A percentile compares a stretch with the other conserved stretches of the same genome.
phyloP scores from a whole-genome alignment of 1,140 invertebrate species.

The Aphaenogaster floridana region DNA sequence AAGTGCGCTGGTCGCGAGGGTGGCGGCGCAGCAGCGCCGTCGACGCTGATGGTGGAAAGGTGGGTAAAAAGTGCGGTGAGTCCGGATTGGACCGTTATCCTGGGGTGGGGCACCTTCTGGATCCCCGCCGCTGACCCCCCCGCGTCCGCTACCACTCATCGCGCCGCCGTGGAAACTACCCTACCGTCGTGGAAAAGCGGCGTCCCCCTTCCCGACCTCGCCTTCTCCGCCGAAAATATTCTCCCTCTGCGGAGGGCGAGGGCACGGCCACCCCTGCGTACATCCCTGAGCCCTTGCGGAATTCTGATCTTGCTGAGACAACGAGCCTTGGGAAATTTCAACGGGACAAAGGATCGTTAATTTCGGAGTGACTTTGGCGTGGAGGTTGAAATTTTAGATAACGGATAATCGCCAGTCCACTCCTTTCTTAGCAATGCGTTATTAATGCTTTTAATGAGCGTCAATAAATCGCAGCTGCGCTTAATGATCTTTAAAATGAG shows the following conservation, averaged over 20 bases:
- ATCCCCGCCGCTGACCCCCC: constrained; percentile 63
- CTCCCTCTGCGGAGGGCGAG: constrained; percentile 38
- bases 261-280: constrained; percentile 20
- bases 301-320: constrained; percentile 67
- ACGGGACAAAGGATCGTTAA: constrained; percentile 62
- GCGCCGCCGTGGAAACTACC: constrained; percentile 64
- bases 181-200: constrained; percentile 52
- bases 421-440: not conserved
- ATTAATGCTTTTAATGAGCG: constrained; percentile 4
- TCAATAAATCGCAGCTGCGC: not conserved
- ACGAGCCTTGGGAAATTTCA: constrained; percentile 65
- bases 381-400: constrained; percentile 33
- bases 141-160: constrained; percentile 52
- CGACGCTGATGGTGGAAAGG: constrained; percentile 74
- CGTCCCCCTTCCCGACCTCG: constrained; percentile 34
- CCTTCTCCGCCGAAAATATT: constrained; percentile 63
- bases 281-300: constrained; percentile 64
- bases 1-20: constrained; percentile 79
- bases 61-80: constrained; percentile 83
- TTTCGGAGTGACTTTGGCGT: constrained; percentile 28
- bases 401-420: not conserved
- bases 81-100: constrained; percentile 82
- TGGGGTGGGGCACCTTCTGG: constrained; percentile 81
- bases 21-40: constrained; percentile 64
- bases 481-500: constrained; percentile 16